phyloP scores from a whole-genome alignment of 2,113 vertebrate genomes.

The Solenodon paradoxus region DNA sequence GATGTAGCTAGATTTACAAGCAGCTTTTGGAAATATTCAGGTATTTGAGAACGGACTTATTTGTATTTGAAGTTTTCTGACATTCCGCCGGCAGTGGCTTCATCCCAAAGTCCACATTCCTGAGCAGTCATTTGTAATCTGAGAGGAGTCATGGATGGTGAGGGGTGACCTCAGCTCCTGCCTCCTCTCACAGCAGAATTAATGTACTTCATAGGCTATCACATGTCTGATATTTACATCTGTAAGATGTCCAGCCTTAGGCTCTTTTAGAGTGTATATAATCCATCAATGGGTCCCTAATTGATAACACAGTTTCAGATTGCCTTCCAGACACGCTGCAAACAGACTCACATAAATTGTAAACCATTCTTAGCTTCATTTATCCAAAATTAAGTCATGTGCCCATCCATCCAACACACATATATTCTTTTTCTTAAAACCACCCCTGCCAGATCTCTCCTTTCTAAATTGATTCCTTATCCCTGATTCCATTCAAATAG shows the following conservation, averaged over 20 bases:
- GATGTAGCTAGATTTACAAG: constrained; percentile 46
- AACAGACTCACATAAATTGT: constrained; percentile 59
- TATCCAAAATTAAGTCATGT: constrained; percentile 44
- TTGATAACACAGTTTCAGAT: constrained; percentile 58
- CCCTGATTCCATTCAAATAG: constrained; percentile 41
- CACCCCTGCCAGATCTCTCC: not conserved
- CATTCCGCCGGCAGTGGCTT: constrained; percentile 67
- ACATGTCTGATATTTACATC: constrained; percentile 31
- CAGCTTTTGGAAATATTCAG: not conserved
- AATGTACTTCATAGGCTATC: constrained; percentile 39
- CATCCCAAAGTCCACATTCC: constrained; percentile 76
- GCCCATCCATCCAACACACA: constrained; percentile 44
- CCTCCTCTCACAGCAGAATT: constrained; percentile 48
- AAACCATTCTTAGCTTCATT: constrained; percentile 58
- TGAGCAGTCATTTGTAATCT: constrained; percentile 73
- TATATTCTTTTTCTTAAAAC: constrained; percentile 39
- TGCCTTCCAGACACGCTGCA: constrained; percentile 57
- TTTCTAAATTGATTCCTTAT: constrained; percentile 49
- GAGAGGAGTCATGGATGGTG: constrained; percentile 19
- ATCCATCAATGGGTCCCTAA: constrained; percentile 49
- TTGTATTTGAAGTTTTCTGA: constrained; percentile 78
- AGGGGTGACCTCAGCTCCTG: constrained; percentile 33
- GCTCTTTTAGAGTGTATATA: constrained; percentile 30
- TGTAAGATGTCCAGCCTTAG: constrained; percentile 34
- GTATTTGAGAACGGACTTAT: constrained; percentile 27